Conservation (phyloP, 2,797 vertebrate species). For the Craterocephalus amniculus region DNA sequence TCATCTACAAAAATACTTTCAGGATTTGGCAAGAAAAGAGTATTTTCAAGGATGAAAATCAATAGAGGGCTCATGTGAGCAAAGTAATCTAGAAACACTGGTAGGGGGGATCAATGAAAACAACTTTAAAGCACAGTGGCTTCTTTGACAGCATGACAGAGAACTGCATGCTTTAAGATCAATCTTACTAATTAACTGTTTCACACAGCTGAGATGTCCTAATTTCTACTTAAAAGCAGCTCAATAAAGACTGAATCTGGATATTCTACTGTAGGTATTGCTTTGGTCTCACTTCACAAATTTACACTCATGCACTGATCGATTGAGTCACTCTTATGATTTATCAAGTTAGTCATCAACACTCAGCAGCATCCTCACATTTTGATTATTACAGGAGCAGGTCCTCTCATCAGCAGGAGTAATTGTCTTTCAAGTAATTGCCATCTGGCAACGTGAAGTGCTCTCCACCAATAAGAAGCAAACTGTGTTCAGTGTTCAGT, state of each 20-base stretch:
- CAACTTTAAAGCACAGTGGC: conserved; percentile 46
- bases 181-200: conserved; percentile 72
- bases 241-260: conserved; percentile 57
- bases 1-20: conserved; percentile 11
- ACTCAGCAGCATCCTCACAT: conserved; percentile 14
- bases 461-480: background rate
- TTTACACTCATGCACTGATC: conserved; percentile 18
- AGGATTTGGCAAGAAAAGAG: conserved; percentile 9
- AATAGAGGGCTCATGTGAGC: conserved; percentile 62
- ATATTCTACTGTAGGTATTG: conserved; percentile 33
- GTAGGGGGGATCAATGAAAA: conserved; percentile 54
- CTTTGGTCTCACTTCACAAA: conserved; percentile 43
- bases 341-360: conserved; percentile 20
- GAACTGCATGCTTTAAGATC: conserved; percentile 55
- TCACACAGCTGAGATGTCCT: conserved; percentile 61
- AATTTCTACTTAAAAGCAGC: conserved; percentile 62
- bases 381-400: conserved; percentile 12
- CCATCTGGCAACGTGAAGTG: conserved; percentile 24
- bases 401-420: conserved; percentile 16
- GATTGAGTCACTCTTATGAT: conserved; percentile 35
- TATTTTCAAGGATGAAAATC: conserved; percentile 50
- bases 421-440: conserved; percentile 22
- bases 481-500: background rate
- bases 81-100: conserved; percentile 10
- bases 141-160: conserved; percentile 73